Base-by-base conservation (phyloP, 2,113 vertebrate species). In the Engystomops pustulosus region DNA sequence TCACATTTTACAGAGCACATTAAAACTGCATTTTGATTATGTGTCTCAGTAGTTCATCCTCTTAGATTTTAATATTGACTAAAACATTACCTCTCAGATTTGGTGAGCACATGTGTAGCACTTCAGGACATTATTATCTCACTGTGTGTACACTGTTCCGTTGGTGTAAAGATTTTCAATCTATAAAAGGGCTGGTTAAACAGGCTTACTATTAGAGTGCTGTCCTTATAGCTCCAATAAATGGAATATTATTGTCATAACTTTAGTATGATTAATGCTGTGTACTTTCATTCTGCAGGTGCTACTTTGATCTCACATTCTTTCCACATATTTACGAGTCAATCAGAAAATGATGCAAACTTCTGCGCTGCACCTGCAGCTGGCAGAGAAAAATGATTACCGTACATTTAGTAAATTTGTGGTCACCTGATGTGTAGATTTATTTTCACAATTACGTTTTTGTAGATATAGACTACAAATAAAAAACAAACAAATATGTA, bases 131-230 rank as follows among this genome's bases (percentile, higher is more conserved):
- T 77, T 55, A 79, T 70, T 70, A 70, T 30, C 62, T 68, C 60
- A 41, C 51, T 55, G 44, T 74, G 30, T 41, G 75, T 58, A 78
- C n/a, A 58, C 34, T 67, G 32, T 88, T 84, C 88, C 88, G 93
- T 93, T 92, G 90, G 88, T 92, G 87, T 88, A 87, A 88, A 88
- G 89, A 90, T 92, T 86, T 86, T 92, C 92, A 91, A 93, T 91
- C 91, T 91, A 90, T 89, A 89, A 87, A 86, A 83, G 91, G 91
- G 89, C n/a, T 90, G 91, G 92, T 92, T 86, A 86, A 89, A 90
- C 91, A 91, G 88, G 90, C 89, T 90, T 92, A 88, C 88, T 86
- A 91, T 92, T 90, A 92, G 91, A 93, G 91, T 90, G 91, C 89
- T 86, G 89, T 87, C 86, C 90, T 90, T 81, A 86, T 88, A 91